phyloP scores from a whole-genome alignment of 2,797 vertebrate species.

The Columba guinea region DNA sequence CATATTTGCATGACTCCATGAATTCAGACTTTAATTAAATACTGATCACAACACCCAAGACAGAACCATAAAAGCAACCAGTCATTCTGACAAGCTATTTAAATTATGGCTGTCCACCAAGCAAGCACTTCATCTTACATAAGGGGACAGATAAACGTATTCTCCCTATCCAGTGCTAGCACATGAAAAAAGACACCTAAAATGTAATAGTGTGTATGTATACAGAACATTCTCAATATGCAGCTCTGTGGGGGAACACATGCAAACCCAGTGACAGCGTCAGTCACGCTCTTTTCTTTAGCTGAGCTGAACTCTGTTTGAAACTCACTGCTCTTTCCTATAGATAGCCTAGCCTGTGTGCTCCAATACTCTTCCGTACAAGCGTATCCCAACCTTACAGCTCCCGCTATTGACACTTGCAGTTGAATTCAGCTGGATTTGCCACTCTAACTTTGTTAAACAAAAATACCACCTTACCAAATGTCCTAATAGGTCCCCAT shows the following conservation, averaged over 20 bases:
- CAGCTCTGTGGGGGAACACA: not conserved
- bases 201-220: fast-evolving
- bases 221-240: not conserved
- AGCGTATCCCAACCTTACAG: not conserved
- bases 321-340: not conserved
- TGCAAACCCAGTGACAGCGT: not conserved
- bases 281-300: not conserved
- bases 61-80: not conserved
- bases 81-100: not conserved
- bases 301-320: not conserved
- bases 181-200: not conserved
- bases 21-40: not conserved
- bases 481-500: slow-evolving; percentile 89
- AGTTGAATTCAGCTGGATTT: not conserved
- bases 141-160: not conserved
- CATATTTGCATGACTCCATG: not conserved
- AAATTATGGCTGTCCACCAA: not conserved
- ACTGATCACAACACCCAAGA: not conserved
- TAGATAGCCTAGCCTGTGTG: not conserved
- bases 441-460: not conserved
- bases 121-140: not conserved
- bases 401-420: not conserved
- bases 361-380: not conserved
- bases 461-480: slow-evolving; percentile 77
- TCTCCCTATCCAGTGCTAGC: not conserved